A percentile compares a stretch with the other conserved stretches of the same genome.
Evolutionary conservation across 2,888 invertebrate genomes (phyloP).

Genomic region (Pammene aurita): DNA sequence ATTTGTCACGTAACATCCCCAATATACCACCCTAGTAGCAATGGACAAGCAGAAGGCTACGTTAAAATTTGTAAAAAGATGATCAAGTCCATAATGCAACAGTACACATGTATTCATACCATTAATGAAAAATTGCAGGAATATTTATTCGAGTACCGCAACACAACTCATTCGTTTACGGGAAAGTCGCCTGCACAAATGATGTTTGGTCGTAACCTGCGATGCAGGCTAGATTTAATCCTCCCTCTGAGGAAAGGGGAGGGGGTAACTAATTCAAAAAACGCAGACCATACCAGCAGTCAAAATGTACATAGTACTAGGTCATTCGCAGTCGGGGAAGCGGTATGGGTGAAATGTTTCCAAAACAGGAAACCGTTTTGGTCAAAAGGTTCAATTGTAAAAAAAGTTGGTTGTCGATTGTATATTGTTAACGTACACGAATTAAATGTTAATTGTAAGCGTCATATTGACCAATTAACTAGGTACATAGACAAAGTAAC

Average conservation of each 20-base stretch:
- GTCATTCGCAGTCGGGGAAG: neutral
- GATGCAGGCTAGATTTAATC: constrained; percentile 4
- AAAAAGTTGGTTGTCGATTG: neutral
- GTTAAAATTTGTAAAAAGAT: neutral
- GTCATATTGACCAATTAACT: too few relatives aligned
- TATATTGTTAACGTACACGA: neutral
- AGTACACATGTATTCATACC: neutral
- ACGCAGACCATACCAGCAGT: neutral
- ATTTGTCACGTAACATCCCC: constrained; percentile 46
- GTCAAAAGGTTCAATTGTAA: constrained; percentile 7
- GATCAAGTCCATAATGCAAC: constrained; percentile 4
- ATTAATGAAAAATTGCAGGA: constrained; percentile 14
- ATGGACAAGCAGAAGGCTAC: neutral
- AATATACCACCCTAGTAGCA: constrained; percentile 43
- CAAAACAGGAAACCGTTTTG: constrained; percentile 14
- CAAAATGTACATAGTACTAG: neutral
- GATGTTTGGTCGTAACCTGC: neutral
- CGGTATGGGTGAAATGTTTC: constrained; percentile 14
- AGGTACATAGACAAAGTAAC: too few relatives aligned
- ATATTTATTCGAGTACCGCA: constrained; percentile 27
- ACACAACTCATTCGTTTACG: constrained; percentile 2
- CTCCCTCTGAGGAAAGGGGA: neutral
- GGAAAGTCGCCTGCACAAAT: neutral
- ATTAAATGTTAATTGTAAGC: constrained; percentile 6
- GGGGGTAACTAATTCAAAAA: neutral